phyloP scores from a whole-genome alignment of 2,888 invertebrate genomes.

The Rhyacophila evoluta region DNA sequence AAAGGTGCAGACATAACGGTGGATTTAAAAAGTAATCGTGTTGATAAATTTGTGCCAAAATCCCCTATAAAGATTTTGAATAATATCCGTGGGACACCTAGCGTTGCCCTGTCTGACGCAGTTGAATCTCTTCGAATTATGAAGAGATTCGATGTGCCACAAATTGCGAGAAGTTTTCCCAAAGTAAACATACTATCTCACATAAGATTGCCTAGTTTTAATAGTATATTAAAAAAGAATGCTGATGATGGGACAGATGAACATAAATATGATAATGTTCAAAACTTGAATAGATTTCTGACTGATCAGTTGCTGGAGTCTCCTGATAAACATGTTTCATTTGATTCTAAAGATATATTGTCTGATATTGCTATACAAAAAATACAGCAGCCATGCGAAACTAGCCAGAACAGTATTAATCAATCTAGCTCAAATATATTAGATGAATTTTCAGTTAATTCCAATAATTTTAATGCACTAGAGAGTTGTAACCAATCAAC shows the following conservation, averaged over 20 bases:
- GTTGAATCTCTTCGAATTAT: background rate
- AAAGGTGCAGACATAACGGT: background rate
- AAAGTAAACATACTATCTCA: slow-evolving; percentile 25
- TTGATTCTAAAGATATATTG: background rate
- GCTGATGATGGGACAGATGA: background rate
- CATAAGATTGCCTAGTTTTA: slow-evolving; percentile 43
- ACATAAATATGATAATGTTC: background rate
- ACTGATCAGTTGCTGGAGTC: background rate
- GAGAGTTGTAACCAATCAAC: background rate
- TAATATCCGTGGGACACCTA: background rate
- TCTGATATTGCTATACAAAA: background rate
- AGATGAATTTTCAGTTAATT: background rate
- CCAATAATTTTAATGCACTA: background rate
- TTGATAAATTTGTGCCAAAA: slow-evolving; percentile 6
- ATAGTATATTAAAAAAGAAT: slow-evolving; percentile 29
- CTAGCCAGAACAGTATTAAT: slow-evolving; percentile 10
- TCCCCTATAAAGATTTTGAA: slow-evolving; percentile 10
- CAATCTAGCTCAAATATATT: background rate
- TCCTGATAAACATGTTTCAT: background rate
- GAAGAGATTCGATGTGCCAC: background rate
- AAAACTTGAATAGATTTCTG: background rate
- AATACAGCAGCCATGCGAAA: background rate
- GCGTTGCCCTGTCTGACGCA: background rate
- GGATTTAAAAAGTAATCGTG: background rate
- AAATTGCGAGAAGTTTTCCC: slow-evolving; percentile 25